A percentile compares a stretch with the other conserved stretches of the same genome.
These are phyloP conservation scores for Esox niger DNA, from an alignment of 2,113 vertebrate species.

Conservation along the genomic window DNA sequence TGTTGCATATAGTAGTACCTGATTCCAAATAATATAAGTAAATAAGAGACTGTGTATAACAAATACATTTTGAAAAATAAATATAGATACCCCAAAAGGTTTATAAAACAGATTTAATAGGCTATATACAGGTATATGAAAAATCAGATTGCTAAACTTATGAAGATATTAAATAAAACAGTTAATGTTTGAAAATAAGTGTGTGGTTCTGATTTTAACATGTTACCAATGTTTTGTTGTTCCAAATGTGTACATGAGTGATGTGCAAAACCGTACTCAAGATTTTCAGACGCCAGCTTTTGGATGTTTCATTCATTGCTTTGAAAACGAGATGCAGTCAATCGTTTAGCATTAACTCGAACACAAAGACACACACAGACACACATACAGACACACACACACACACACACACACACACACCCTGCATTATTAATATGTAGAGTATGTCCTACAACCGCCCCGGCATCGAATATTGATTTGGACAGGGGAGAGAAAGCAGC, in stretches of 20 bases:
- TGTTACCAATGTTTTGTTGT: background rate
- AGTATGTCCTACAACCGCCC: constrained; percentile 2
- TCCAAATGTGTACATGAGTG: background rate
- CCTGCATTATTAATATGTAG: background rate
- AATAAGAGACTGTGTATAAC: constrained; percentile 81
- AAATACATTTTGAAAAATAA: constrained; percentile 72
- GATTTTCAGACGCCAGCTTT: background rate
- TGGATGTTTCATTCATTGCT: background rate
- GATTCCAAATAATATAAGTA: constrained; percentile 67
- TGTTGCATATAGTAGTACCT: constrained; percentile 78
- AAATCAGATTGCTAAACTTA: constrained; percentile 87
- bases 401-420: constrained; percentile 11
- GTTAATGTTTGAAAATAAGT: constrained; percentile 87
- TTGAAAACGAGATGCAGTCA: background rate
- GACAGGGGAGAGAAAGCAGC: background rate
- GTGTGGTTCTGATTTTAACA: constrained; percentile 64
- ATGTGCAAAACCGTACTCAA: background rate
- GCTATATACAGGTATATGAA: constrained; percentile 64
- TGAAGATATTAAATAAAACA: constrained; percentile 90
- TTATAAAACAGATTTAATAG: constrained; percentile 87
- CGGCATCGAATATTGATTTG: constrained; percentile 38
- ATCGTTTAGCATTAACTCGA: constrained; percentile 1
- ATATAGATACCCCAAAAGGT: constrained; percentile 72
- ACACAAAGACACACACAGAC: constrained; percentile 18
- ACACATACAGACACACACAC: constrained; percentile 25